Percentiles rank a stretch among this genome's conserved stretches.
phyloP scores from a whole-genome alignment of 64 coral and sea anemone genomes.

The Porites australiensis region DNA sequence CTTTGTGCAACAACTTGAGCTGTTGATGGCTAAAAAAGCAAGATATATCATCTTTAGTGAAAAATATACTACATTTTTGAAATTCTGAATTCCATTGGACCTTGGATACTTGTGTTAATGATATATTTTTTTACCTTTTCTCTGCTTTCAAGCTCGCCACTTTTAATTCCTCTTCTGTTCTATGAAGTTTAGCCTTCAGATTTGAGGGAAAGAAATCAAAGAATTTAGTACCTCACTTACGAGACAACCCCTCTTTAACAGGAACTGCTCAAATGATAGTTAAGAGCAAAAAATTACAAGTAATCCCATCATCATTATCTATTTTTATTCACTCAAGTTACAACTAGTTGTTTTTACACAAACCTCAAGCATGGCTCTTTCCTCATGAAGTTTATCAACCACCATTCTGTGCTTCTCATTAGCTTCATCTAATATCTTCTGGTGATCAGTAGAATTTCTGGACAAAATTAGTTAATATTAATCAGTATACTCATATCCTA shows the following conservation, averaged over 20 bases:
- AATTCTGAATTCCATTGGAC: too few relatives aligned
- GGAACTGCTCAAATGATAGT: too few relatives aligned
- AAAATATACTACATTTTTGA: too few relatives aligned
- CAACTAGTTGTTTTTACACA: background rate
- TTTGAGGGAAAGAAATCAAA: background rate
- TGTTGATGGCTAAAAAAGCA: conserved; percentile 78
- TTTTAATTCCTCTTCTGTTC: conserved; percentile 84
- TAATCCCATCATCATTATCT: too few relatives aligned
- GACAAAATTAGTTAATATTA: background rate
- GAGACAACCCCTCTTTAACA: too few relatives aligned
- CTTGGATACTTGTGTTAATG: too few relatives aligned
- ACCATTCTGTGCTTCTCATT: conserved; percentile 89
- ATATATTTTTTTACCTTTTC: conserved; percentile 69
- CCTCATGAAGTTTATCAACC: conserved; percentile 94
- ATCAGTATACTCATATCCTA: too few relatives aligned
- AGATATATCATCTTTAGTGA: background rate
- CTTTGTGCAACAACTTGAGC: conserved; percentile 81
- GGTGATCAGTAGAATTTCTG: conserved; percentile 81
- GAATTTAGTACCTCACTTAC: too few relatives aligned
- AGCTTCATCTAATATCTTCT: conserved; percentile 90
- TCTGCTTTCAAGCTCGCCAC: conserved; percentile 79
- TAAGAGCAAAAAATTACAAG: too few relatives aligned
- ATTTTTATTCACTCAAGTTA: background rate
- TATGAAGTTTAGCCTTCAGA: conserved; percentile 82
- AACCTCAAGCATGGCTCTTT: conserved; percentile 94